These are phyloP conservation scores for Lathronympha strigana DNA, from an alignment of 2,888 invertebrate genomes.

Conservation along the genomic window DNA sequence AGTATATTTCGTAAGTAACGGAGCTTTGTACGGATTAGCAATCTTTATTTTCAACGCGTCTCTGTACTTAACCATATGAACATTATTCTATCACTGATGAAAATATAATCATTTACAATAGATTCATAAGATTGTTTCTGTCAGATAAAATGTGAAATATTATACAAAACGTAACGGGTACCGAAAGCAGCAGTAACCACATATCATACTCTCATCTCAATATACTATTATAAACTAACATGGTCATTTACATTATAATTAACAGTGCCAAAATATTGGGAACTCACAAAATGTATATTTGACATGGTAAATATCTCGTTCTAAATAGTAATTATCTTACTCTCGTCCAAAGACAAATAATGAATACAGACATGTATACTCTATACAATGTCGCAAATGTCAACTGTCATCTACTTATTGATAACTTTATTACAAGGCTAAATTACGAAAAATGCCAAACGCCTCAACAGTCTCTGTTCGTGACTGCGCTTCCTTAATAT, in stretches of 20 bases:
- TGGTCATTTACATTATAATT: too few relatives aligned
- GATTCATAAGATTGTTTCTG: neutral
- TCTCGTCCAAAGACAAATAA: too few relatives aligned
- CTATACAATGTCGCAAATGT: too few relatives aligned
- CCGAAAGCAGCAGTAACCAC: neutral
- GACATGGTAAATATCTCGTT: too few relatives aligned
- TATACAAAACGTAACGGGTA: neutral
- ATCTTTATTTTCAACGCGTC: neutral
- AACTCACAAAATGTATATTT: too few relatives aligned
- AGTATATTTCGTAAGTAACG: neutral
- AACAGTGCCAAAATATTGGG: too few relatives aligned
- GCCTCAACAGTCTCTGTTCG: too few relatives aligned
- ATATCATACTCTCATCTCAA: neutral
- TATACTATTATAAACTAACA: too few relatives aligned
- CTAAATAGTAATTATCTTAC: too few relatives aligned
- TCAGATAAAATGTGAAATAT: neutral
- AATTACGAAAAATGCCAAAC: neutral
- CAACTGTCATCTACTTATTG: too few relatives aligned
- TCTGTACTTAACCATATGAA: neutral
- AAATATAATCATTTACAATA: conserved; percentile 15
- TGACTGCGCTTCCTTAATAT: neutral
- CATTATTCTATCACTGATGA: neutral
- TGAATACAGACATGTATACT: too few relatives aligned
- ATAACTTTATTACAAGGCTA: too few relatives aligned
- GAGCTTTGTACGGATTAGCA: neutral